Conservation (phyloP, 2,888 invertebrate species). For the Branchellion lobata region DNA sequence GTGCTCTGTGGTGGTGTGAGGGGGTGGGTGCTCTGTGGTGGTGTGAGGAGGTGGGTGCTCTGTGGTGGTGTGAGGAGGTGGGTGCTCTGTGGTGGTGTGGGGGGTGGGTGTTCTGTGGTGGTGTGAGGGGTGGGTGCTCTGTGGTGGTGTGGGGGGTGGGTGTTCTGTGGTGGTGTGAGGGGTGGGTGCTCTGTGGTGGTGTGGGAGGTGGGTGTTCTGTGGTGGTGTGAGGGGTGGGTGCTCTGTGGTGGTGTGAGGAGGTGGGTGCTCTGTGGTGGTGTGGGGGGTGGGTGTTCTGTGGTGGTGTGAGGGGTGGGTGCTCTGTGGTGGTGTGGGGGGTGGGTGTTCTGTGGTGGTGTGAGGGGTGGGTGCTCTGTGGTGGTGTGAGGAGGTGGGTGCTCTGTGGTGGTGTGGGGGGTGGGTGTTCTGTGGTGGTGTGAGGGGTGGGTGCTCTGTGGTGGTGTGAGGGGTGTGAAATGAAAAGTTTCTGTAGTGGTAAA, state of each 20-base stretch:
- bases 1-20: constrained; percentile 68
- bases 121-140: constrained; percentile 50
- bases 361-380: constrained; percentile 72
- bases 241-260: constrained; percentile 62
- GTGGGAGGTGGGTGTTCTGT: no score
- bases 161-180: constrained; percentile 66
- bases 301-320: constrained; percentile 53
- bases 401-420: no score
- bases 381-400: constrained; percentile 51
- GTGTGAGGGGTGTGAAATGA: no score
- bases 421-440: constrained; percentile 70
- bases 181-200: no score
- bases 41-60: constrained; percentile 71
- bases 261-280: no score
- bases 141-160: constrained; percentile 65
- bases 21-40: background rate
- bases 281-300: constrained; percentile 71
- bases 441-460: background rate
- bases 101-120: constrained; percentile 71
- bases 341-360: no score
- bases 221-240: no score
- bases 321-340: no score
- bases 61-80: constrained; percentile 55
- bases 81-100: no score
- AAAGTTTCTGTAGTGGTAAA: no score